Evolutionary conservation across 2,888 invertebrate species (phyloP).

Genomic region (Masnerella sp.): DNA sequence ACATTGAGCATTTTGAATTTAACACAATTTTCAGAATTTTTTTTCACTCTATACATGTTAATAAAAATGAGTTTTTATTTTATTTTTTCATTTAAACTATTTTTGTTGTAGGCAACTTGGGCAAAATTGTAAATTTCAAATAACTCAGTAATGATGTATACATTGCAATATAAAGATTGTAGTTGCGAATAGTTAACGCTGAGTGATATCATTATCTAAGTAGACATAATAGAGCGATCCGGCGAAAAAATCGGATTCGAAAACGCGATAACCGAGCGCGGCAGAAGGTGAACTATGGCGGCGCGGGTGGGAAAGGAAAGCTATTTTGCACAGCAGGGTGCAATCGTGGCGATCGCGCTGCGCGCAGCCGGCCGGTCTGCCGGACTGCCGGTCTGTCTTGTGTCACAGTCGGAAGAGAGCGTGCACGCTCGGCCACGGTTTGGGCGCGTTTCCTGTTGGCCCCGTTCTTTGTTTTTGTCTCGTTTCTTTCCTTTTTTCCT

Average conservation of each 20-base stretch:
- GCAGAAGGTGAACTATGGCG: neutral
- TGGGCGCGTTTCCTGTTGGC: slow-evolving; percentile 49
- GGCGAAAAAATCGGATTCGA: neutral
- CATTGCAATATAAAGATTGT: too few species aligned
- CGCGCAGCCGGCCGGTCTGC: slow-evolving; percentile 29
- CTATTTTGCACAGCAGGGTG: slow-evolving; percentile 51
- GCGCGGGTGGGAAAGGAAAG: slow-evolving; percentile 33
- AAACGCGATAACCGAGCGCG: neutral
- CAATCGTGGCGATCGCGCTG: slow-evolving; percentile 42
- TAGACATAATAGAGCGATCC: too few species aligned
- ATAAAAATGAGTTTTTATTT: too few species aligned
- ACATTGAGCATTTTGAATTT: too few species aligned
- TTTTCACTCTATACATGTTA: too few species aligned
- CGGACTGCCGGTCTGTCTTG: slow-evolving; percentile 29
- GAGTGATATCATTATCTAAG: too few species aligned
- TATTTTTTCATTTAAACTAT: too few species aligned
- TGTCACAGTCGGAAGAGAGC: slow-evolving; percentile 46
- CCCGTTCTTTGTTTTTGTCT: slow-evolving; percentile 39
- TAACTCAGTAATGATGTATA: too few species aligned
- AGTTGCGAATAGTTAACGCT: too few species aligned
- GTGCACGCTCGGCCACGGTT: slow-evolving; percentile 39
- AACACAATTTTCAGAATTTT: too few species aligned
- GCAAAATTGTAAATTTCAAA: too few species aligned
- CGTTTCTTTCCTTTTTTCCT: slow-evolving; percentile 26
- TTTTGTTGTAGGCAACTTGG: too few species aligned